Conservation (phyloP, 2,888 invertebrate genomes). For the Drosophila affinis region DNA sequence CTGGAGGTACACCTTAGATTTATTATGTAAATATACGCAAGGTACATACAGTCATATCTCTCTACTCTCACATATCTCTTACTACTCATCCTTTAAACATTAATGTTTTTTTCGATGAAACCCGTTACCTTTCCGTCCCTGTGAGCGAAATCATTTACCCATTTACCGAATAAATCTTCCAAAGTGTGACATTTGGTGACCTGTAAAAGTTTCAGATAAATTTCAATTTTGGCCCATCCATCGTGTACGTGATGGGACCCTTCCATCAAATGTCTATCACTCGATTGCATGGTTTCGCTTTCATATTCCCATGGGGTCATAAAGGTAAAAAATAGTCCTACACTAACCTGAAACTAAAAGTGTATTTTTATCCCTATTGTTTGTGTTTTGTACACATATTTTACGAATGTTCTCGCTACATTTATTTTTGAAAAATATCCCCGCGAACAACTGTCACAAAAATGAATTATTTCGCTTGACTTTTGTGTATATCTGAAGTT, state of each 20-base stretch:
- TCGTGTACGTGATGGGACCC: conserved; percentile 42
- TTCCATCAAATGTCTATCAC: conserved; percentile 51
- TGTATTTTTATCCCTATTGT: conserved; percentile 5
- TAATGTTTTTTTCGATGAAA: too few species aligned
- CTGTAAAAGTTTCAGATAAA: conserved; percentile 15
- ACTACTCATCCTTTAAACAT: neutral
- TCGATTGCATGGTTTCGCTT: conserved; percentile 28
- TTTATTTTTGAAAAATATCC: conserved; percentile 25
- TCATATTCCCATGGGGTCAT: neutral
- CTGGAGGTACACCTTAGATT: too few species aligned
- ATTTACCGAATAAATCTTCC: conserved; percentile 36
- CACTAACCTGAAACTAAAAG: conserved; percentile 6
- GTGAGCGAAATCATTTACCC: conserved; percentile 13
- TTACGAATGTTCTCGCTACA: conserved; percentile 27
- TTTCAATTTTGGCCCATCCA: conserved; percentile 42
- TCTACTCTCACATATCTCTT: too few species aligned
- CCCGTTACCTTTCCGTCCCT: too few species aligned
- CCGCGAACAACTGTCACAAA: neutral
- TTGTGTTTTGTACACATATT: conserved; percentile 39
- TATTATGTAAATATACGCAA: too few species aligned
- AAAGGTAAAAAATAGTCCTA: neutral
- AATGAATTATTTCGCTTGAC: conserved; percentile 31
- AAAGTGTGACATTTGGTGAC: conserved; percentile 41
- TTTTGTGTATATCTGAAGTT: conserved; percentile 7
- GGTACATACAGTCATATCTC: too few species aligned